Percentiles rank a stretch among this genome's conserved stretches.
phyloP scores from a whole-genome alignment of 2,797 vertebrate genomes.

The Spinibarbus caldwelli region DNA sequence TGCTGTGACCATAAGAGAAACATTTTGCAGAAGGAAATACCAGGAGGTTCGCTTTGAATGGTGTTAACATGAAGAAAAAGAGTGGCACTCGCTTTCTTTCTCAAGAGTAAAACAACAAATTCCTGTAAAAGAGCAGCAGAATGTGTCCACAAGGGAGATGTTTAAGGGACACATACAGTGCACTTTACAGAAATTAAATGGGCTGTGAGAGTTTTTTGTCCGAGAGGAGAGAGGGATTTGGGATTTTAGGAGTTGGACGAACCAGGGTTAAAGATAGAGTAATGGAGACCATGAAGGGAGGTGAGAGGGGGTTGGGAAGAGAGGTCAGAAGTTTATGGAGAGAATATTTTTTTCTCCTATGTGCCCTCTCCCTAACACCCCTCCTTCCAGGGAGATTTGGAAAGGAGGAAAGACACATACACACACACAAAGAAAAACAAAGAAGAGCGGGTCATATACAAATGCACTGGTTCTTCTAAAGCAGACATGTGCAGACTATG shows the following conservation, averaged over 20 bases:
- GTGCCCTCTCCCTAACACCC: conserved; percentile 67
- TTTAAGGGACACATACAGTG: neutral
- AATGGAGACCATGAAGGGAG: conserved; percentile 41
- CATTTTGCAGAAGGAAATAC: conserved; percentile 29
- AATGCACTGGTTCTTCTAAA: neutral
- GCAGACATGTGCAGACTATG: neutral
- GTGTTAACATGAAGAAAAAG: neutral
- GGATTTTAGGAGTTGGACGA: conserved; percentile 30
- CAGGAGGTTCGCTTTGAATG: conserved; percentile 9
- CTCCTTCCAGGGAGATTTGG: conserved; percentile 37
- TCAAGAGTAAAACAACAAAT: conserved; percentile 28
- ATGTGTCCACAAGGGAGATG: neutral
- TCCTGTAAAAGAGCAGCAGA: conserved; percentile 21
- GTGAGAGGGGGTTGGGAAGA: conserved; percentile 45
- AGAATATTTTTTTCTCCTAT: conserved; percentile 62
- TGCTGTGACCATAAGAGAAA: conserved; percentile 18
- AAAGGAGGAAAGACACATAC: neutral
- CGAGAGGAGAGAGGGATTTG: too few species aligned
- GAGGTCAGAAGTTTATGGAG: conserved; percentile 75
- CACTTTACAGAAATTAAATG: neutral
- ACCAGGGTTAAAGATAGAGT: conserved; percentile 59
- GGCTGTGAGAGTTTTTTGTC: neutral
- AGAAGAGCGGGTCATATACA: neutral
- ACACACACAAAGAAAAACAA: neutral
- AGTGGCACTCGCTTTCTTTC: neutral